These are phyloP conservation scores for Spinibarbus caldwelli DNA, from an alignment of 2,797 vertebrate species.

Conservation along the genomic window DNA sequence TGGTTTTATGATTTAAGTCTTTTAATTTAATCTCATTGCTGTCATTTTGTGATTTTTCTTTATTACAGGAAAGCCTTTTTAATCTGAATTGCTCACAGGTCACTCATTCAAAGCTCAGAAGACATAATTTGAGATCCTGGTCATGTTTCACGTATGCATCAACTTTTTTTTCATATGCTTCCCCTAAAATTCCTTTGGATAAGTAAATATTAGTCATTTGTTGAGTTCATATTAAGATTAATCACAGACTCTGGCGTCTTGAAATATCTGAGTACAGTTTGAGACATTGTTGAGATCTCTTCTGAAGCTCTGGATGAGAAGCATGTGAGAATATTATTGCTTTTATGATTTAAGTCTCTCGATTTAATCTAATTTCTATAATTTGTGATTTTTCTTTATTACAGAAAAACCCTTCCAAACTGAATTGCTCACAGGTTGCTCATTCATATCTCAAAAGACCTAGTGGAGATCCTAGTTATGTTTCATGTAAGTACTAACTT, in stretches of 20 bases:
- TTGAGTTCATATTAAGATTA: no score
- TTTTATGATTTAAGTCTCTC: neutral
- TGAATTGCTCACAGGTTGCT: neutral
- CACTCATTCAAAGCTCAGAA: neutral
- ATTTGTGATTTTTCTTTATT: neutral
- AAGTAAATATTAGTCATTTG: neutral
- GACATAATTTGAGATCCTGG: neutral
- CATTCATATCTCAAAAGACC: neutral
- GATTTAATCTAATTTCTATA: neutral
- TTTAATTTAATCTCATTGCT: neutral
- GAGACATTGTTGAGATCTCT: neutral
- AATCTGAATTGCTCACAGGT: neutral
- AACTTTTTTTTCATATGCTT: neutral
- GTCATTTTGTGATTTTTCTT: neutral
- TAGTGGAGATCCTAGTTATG: neutral
- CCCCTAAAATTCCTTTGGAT: neutral
- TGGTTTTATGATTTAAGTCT: neutral
- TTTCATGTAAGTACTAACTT: neutral
- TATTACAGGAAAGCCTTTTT: neutral
- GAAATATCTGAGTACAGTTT: neutral
- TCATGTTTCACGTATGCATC: neutral
- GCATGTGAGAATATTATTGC: neutral
- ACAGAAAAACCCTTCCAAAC: neutral
- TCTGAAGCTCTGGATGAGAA: neutral
- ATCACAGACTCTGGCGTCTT: no score